These are phyloP conservation scores for Taenaris catops DNA, from an alignment of 2,888 invertebrate species.

Conservation along the genomic window DNA sequence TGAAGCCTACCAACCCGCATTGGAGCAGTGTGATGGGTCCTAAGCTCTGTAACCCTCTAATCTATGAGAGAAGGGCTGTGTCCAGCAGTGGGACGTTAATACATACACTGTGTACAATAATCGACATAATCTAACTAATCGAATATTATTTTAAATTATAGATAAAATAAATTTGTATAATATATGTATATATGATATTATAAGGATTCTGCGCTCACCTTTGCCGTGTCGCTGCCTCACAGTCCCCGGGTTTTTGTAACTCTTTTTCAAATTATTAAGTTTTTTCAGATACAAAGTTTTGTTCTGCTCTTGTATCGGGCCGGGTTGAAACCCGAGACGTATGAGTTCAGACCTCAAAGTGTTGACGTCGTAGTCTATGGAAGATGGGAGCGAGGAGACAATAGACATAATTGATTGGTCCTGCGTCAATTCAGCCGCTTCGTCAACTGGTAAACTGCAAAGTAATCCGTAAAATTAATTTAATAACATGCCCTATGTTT, in stretches of 20 bases:
- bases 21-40: too few species aligned
- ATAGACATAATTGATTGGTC: constrained; percentile 62
- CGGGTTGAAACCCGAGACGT: constrained; percentile 84
- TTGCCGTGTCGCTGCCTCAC: constrained; percentile 35
- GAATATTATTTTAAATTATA: too few species aligned
- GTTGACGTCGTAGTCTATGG: constrained; percentile 83
- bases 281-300: constrained; percentile 88
- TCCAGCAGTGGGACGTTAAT: too few species aligned
- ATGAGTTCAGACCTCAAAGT: constrained; percentile 82
- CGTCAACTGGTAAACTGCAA: constrained; percentile 57
- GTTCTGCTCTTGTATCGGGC: constrained; percentile 89
- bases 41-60: too few species aligned
- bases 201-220: constrained; percentile 35
- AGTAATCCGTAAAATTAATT: too few species aligned
- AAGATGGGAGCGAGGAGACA: constrained; percentile 78
- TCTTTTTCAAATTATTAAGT: constrained; percentile 80
- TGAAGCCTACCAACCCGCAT: too few species aligned
- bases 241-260: too few species aligned
- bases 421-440: constrained; percentile 37
- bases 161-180: too few species aligned
- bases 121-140: too few species aligned
- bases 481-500: too few species aligned
- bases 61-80: too few species aligned
- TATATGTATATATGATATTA: neutral
- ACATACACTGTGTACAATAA: too few species aligned